Evolutionary conservation across 2,888 invertebrate genomes (phyloP).

Genomic region (Diplazon laetatorius): DNA sequence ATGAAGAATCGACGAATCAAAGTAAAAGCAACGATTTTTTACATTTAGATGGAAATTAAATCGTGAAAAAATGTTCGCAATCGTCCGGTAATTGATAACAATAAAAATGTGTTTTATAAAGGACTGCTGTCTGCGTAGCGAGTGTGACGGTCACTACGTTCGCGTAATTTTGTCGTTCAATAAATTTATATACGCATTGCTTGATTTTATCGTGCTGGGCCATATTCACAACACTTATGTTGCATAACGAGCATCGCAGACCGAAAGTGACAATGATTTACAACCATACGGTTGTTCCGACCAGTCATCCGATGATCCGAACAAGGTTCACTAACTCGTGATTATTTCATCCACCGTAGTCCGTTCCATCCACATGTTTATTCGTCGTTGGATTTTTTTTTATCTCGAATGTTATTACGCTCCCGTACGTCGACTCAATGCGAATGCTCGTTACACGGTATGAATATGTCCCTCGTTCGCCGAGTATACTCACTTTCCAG

Average conservation of each 20-base stretch:
- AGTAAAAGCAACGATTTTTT: too few species aligned
- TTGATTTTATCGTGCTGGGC: neutral
- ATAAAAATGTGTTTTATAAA: too few species aligned
- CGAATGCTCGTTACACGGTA: slow-evolving; percentile 1
- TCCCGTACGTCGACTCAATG: neutral
- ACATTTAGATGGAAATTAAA: too few species aligned
- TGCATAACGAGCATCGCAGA: neutral
- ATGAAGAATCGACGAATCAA: too few species aligned
- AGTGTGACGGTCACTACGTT: too few species aligned
- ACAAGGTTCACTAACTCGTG: slow-evolving; percentile 11
- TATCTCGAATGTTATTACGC: neutral
- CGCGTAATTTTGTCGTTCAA: neutral
- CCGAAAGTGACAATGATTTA: slow-evolving; percentile 6
- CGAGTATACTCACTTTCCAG: neutral
- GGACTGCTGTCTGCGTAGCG: too few species aligned
- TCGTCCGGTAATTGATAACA: too few species aligned
- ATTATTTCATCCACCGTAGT: slow-evolving; percentile 20
- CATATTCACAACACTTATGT: slow-evolving; percentile 6
- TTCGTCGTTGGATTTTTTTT: neutral
- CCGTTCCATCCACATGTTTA: slow-evolving; percentile 15
- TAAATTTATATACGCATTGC: slow-evolving; percentile 1
- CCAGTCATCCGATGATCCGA: neutral
- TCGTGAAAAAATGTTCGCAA: too few species aligned
- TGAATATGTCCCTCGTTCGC: neutral
- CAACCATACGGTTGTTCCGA: neutral